phyloP scores from a whole-genome alignment of 2,888 invertebrate species.

The Nymphalis c-album region DNA sequence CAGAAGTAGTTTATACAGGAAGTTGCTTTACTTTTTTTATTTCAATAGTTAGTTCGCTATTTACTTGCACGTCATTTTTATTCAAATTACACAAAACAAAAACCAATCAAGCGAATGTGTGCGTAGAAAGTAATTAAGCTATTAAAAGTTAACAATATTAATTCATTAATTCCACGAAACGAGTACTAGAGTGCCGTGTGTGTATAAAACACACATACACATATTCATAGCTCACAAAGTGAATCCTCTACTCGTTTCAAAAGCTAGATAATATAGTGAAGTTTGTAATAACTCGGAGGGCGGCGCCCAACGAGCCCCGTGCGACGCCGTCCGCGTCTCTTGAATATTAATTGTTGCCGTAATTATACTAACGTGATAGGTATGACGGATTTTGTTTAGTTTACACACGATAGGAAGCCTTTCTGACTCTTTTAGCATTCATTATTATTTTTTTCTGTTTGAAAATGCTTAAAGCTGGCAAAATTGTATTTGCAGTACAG shows the following conservation, averaged over 20 bases:
- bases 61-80: no score
- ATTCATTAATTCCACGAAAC: no score
- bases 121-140: no score
- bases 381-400: slow-evolving; percentile 17
- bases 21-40: no score
- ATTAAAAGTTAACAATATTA: no score
- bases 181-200: no score
- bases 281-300: background rate
- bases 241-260: background rate
- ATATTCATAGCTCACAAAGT: background rate
- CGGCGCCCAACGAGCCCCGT: slow-evolving; percentile 3
- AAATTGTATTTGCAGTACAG: no score
- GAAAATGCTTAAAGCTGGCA: no score
- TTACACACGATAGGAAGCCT: background rate
- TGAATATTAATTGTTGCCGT: slow-evolving; percentile 35
- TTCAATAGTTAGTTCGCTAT: no score
- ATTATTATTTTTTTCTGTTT: background rate
- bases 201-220: background rate
- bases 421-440: background rate
- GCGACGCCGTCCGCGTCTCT: slow-evolving; percentile 15
- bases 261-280: background rate
- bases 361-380: slow-evolving; percentile 33
- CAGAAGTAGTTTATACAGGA: no score
- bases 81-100: no score
- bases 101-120: no score